Evolutionary conservation across 2,113 vertebrate species (phyloP), one percentile per base, ranked within the genome.

Genomic region (Azemiops feae): DNA sequence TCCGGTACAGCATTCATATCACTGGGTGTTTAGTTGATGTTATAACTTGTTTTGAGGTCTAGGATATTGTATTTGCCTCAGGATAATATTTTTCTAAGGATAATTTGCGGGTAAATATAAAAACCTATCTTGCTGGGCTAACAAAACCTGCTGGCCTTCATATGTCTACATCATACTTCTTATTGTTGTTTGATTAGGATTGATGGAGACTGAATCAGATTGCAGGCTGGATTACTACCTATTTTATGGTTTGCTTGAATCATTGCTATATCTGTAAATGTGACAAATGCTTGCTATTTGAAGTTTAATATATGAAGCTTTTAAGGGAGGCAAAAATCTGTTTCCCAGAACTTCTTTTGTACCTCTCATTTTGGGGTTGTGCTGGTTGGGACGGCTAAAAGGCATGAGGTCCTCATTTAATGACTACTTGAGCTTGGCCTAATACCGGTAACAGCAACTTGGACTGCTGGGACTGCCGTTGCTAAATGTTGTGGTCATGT

Each of bases 21-120:
- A 90, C 91, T 87, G 30, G 60, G 57, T 91, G 1, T 85, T 93
- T 91, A 93, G 47, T 92, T 86, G 23, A 3, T 93, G 3, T 11
- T 92, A 3, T 8, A 81, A 0, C 0, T 94, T 93, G 16, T 81
- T 93, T 92, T 9, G 16, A 52, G 18, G 3, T 22, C 20, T 69
- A 22, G 22, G 93, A 81, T 0, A 14, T 1, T 4, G 85, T 91
- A 74, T 92, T 55, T 34, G 0, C 93, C 25, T 47, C 89, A 93
- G 30, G 55, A 14, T 45, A 25, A 27, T 93, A 64, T 85, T 52
- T 0, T 2, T 23, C 1, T 57, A 23, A 69, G 58, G 53, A 6
- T 55, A 14, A 23, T 86, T 85, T 7, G 85, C 5, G 27, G 0
- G 1, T 34, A 2, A 22, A 20, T 58, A 23, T 2, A 30, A 30